phyloP scores from a whole-genome alignment of 2,797 vertebrate species.

The Anableps anableps region DNA sequence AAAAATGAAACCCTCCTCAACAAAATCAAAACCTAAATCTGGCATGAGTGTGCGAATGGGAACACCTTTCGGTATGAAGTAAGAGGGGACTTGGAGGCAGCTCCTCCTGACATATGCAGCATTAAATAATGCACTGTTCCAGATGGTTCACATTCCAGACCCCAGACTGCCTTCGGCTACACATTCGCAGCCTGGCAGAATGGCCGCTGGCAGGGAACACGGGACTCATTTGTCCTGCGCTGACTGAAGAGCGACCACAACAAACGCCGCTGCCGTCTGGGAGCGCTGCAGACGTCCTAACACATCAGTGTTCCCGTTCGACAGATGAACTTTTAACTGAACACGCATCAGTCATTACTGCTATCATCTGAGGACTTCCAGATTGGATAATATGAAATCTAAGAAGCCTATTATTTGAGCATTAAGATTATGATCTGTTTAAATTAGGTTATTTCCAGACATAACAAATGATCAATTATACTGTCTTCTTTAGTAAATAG shows the following conservation, averaged over 20 bases:
- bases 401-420: slow-evolving; percentile 5
- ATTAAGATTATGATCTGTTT: neutral
- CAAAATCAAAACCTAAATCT: neutral
- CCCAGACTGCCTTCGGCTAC: slow-evolving; percentile 60
- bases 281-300: slow-evolving; percentile 16
- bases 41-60: neutral
- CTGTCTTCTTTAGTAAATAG: neutral
- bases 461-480: neutral
- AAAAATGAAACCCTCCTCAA: neutral
- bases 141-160: slow-evolving; percentile 72
- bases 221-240: slow-evolving; percentile 9
- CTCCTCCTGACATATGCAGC: slow-evolving; percentile 69
- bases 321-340: slow-evolving; percentile 12
- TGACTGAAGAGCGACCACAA: slow-evolving; percentile 23
- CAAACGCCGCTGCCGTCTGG: slow-evolving; percentile 29
- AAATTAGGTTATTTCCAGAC: slow-evolving; percentile 10
- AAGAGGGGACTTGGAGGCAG: slow-evolving; percentile 38
- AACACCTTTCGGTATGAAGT: slow-evolving; percentile 5
- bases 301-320: neutral
- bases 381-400: slow-evolving; percentile 1
- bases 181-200: slow-evolving; percentile 51
- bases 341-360: slow-evolving; percentile 7
- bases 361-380: neutral
- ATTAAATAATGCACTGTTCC: slow-evolving; percentile 78
- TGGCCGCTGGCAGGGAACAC: slow-evolving; percentile 54